Evolutionary conservation across 2,113 vertebrate genomes (phyloP).

Genomic region (Eubucco bourcierii): DNA sequence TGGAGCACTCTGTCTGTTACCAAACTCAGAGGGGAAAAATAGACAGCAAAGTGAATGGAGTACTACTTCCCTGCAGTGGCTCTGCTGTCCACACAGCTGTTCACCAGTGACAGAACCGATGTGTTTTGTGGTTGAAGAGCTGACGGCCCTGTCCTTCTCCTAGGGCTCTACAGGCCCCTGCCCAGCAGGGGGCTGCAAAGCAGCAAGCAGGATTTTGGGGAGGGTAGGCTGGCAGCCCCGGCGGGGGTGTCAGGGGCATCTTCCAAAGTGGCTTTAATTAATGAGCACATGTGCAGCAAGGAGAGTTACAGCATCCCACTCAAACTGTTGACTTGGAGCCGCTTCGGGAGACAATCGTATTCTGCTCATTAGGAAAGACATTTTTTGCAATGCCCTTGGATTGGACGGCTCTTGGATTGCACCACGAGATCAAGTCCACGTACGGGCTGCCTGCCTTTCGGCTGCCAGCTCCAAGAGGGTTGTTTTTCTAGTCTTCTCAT

Average conservation of each 20-base stretch:
- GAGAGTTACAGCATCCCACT: constrained; percentile 70
- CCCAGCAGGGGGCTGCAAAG: constrained; percentile 68
- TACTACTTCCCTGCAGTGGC: not conserved
- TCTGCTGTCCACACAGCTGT: not conserved
- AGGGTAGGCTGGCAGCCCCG: constrained; percentile 50
- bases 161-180: not conserved
- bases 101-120: not conserved
- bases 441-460: constrained; percentile 68
- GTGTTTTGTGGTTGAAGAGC: not conserved
- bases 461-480: constrained; percentile 71
- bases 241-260: constrained; percentile 56
- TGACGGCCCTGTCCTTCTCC: not conserved
- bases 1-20: constrained; percentile 2
- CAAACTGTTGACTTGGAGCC: constrained; percentile 66
- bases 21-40: not conserved
- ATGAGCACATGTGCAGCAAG: constrained; percentile 61
- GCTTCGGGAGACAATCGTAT: constrained; percentile 62
- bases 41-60: not conserved
- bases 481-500: constrained; percentile 76
- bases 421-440: constrained; percentile 66
- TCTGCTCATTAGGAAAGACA: constrained; percentile 66
- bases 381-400: constrained; percentile 70
- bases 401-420: constrained; percentile 63
- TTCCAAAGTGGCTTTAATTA: constrained; percentile 72
- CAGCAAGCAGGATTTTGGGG: constrained; percentile 16